Evolutionary conservation across 2,797 vertebrate species (phyloP).

Genomic region (Helarctos malayanus): DNA sequence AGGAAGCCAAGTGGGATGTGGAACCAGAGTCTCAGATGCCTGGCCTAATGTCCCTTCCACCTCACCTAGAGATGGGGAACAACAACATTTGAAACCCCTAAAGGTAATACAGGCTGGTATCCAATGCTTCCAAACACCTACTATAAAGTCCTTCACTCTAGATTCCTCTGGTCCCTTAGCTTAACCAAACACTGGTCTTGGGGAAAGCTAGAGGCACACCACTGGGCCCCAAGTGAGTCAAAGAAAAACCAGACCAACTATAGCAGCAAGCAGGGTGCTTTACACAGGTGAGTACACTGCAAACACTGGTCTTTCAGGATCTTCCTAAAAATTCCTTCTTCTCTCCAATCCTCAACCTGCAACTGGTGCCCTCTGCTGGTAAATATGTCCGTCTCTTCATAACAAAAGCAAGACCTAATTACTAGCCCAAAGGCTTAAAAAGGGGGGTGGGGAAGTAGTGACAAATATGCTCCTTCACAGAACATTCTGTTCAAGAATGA

Average conservation of each 20-base stretch:
- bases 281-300: not conserved
- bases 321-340: not conserved
- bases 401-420: conserved; percentile 49
- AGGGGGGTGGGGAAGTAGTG: not conserved
- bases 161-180: not conserved
- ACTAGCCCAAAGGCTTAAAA: not conserved
- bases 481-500: conserved; percentile 17
- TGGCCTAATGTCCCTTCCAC: not conserved
- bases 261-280: not conserved
- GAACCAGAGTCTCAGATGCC: not conserved
- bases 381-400: not conserved
- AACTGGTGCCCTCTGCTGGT: conserved; percentile 79
- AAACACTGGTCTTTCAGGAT: not conserved
- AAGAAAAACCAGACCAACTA: not conserved
- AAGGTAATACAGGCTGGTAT: not conserved
- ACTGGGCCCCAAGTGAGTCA: not conserved
- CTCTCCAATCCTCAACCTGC: not conserved
- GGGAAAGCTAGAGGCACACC: not conserved
- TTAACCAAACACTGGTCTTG: not conserved
- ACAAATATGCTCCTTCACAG: not conserved
- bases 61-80: not conserved
- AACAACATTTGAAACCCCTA: not conserved
- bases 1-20: not conserved
- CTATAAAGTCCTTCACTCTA: not conserved
- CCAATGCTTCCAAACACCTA: conserved; percentile 1